Percentiles rank a stretch among this genome's conserved stretches.
Evolutionary conservation across 2,797 vertebrate species (phyloP).

Genomic region (Capromys pilorides): DNA sequence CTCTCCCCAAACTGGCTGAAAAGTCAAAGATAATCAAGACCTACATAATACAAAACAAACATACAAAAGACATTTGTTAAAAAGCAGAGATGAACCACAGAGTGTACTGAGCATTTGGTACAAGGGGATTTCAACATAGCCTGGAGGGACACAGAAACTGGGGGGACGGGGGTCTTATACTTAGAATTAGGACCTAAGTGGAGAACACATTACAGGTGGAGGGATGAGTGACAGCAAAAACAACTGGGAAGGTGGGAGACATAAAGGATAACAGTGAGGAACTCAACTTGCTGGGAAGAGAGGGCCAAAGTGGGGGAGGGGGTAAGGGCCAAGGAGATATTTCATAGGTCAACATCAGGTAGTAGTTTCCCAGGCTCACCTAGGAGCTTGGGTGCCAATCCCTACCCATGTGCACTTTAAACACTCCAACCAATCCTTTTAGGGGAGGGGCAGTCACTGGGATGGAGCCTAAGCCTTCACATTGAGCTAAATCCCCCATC

Average conservation of each 20-base stretch:
- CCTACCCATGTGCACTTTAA: neutral
- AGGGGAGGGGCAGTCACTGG: neutral
- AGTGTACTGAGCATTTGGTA: too few relatives aligned
- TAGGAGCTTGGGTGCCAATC: neutral
- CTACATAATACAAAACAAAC: neutral
- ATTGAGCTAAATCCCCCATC: neutral
- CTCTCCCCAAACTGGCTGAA: neutral
- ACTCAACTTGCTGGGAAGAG: neutral
- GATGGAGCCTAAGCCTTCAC: neutral
- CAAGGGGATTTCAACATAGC: neutral
- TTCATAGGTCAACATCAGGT: neutral
- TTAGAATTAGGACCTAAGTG: neutral
- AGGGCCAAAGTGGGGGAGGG: neutral
- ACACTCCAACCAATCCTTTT: neutral
- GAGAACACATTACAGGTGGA: too few relatives aligned
- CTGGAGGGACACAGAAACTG: neutral
- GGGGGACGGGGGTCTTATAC: neutral
- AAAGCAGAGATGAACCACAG: neutral
- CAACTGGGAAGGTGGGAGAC: too few relatives aligned
- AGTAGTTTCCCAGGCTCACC: neutral
- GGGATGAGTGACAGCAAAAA: neutral
- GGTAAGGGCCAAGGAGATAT: neutral
- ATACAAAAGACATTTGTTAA: neutral
- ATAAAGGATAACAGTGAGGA: fast-evolving
- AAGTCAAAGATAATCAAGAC: constrained; percentile 11